A percentile compares a stretch with the other conserved stretches of the same genome.
phyloP scores from a whole-genome alignment of 2,888 invertebrate genomes.

The Xylophagus ater region DNA sequence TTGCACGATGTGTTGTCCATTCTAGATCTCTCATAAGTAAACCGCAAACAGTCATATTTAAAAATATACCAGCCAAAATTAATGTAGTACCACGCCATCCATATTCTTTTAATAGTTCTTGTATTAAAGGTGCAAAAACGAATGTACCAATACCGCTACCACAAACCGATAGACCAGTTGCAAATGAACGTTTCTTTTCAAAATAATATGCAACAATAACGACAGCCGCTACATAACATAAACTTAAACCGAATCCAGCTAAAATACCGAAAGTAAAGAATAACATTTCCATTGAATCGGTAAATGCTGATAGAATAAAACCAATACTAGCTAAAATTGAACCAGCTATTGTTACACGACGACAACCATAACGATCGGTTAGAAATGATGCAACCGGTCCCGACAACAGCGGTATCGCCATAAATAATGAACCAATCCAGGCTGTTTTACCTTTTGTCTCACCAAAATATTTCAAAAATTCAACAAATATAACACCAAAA shows the following conservation, averaged over 20 bases:
- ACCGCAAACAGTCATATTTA: conserved; percentile 73
- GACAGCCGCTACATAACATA: conserved; percentile 83
- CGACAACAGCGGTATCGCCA: conserved; percentile 79
- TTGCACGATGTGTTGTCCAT: conserved; percentile 47
- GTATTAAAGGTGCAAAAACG: conserved; percentile 70
- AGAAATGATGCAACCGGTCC: conserved; percentile 77
- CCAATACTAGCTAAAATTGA: conserved; percentile 63
- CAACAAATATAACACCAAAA: conserved; percentile 80
- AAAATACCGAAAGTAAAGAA: conserved; percentile 74
- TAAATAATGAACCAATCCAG: conserved; percentile 77
- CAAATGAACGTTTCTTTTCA: conserved; percentile 70
- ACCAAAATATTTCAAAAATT: conserved; percentile 74
- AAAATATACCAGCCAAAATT: conserved; percentile 68
- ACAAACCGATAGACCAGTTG: conserved; percentile 76
- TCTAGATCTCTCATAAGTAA: conserved; percentile 59
- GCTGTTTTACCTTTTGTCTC: conserved; percentile 79
- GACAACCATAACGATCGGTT: conserved; percentile 73
- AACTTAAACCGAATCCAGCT: conserved; percentile 72
- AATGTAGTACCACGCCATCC: conserved; percentile 75
- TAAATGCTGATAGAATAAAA: conserved; percentile 65
- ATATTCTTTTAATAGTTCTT: conserved; percentile 60
- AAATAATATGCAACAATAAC: conserved; percentile 87
- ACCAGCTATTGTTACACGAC: conserved; percentile 66
- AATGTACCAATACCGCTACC: conserved; percentile 84
- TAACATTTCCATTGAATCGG: conserved; percentile 63